Conservation (phyloP, 2,888 invertebrate genomes). For the Eledone cirrhosa region DNA sequence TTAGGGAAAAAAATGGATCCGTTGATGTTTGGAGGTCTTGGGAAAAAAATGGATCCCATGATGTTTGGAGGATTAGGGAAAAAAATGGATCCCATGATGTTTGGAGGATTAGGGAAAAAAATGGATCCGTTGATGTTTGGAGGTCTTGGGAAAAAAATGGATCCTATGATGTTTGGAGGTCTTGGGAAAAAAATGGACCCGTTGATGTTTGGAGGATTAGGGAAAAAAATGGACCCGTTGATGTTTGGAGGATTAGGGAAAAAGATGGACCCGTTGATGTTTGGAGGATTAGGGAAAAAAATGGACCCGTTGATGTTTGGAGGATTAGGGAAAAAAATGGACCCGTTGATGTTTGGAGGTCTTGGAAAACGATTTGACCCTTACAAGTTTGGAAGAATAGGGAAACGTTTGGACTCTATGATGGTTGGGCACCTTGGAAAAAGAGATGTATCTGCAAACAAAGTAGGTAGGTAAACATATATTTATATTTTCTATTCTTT, state of each 20-base stretch:
- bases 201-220: too few species aligned
- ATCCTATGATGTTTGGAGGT: constrained; percentile 9
- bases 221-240: not conserved
- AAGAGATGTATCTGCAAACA: constrained; percentile 16
- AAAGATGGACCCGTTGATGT: constrained; percentile 11
- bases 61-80: not conserved
- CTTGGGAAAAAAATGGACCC: not conserved
- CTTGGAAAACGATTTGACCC: not conserved
- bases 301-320: constrained; percentile 18
- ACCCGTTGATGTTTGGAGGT: constrained; percentile 17
- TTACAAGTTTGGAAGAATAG: too few species aligned
- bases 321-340: not conserved
- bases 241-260: not conserved
- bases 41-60: constrained; percentile 10
- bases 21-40: constrained; percentile 1
- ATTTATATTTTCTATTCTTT: too few species aligned
- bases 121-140: constrained; percentile 7
- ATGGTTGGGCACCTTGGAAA: constrained; percentile 13
- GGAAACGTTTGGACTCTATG: not conserved
- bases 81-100: constrained; percentile 4
- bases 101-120: not conserved
- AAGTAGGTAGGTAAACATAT: not conserved
- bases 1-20: not conserved
- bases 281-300: constrained; percentile 5
- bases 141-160: constrained; percentile 7